Base-by-base conservation (phyloP, 2,888 invertebrate genomes). In the Archips xylosteana region DNA sequence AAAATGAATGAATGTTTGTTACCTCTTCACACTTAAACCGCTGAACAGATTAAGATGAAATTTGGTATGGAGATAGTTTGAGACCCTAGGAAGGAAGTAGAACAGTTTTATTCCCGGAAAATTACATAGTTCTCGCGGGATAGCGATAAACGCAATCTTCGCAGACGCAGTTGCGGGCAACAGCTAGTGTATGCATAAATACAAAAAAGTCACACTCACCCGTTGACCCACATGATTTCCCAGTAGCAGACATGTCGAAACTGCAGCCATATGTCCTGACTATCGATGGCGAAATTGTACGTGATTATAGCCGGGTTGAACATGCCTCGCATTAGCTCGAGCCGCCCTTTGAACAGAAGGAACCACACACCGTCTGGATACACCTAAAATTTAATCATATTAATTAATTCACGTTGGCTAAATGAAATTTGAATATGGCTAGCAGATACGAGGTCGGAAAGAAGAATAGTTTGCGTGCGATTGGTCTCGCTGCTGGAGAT, bases 191-290 rank as follows among this genome's bases (percentile, higher is more conserved):
- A 47, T 3, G 10, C 10, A 3, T 47, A 47, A 12, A n/a, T 23
- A 2, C 15, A 54, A 9, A 23, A 54, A 2, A 5, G 1, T 0
- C 3, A 51, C 23, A 81, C 88, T 86, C 89, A 97, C 97, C 97
- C 96, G 84, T 97, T 96, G 1, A 97, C 96, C 98, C 98, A 99
- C 95, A 98, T 96, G 49, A 99, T 95, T 87, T 99, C 99, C 99
- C 99, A 99, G 87, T 96, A 98, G 88, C 98, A 98, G 3, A 99
- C 91, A 85, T 99, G 98, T 85, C 98, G 98, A 88, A 99, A 98
- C 88, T 99, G 98, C 0, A 96, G 96, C 98, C 98, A 99, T 62
- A 97, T 95, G 75, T 96, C 92, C 85, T 98, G 98, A 3, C 97
- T 97, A 76, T 96, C 95, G 94, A 98, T 97, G 0, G 98, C 98